These are phyloP conservation scores for Tethya wilhelma DNA, from an alignment of 37 sponge, comb jelly and placozoan genomes.

Conservation along the genomic window DNA sequence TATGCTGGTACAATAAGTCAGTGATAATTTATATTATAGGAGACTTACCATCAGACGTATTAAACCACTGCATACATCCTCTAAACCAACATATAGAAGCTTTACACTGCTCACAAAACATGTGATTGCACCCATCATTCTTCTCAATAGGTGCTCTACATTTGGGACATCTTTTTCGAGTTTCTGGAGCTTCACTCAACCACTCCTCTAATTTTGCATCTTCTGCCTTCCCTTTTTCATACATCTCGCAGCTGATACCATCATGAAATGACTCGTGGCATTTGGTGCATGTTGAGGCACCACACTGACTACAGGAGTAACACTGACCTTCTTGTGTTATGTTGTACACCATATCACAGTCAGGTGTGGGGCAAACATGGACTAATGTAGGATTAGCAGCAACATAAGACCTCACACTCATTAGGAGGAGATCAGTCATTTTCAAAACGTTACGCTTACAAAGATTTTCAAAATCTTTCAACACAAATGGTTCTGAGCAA, in stretches of 20 bases:
- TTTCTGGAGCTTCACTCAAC: constrained; percentile 36
- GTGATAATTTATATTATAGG: too few relatives aligned
- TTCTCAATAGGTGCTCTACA: constrained; percentile 78
- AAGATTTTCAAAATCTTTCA: constrained; percentile 72
- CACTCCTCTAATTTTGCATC: constrained; percentile 45
- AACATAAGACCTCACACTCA: constrained; percentile 29
- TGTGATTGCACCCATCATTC: constrained; percentile 49
- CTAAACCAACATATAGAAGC: too few relatives aligned
- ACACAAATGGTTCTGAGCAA: constrained; percentile 61
- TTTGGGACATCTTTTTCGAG: constrained; percentile 57
- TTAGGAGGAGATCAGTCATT: constrained; percentile 2
- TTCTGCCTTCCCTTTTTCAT: constrained; percentile 4
- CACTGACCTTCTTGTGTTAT: constrained; percentile 30
- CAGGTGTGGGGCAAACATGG: constrained; percentile 65
- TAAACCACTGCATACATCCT: too few relatives aligned
- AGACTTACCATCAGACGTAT: too few relatives aligned
- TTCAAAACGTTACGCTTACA: constrained; percentile 16
- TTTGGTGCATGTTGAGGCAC: constrained; percentile 45
- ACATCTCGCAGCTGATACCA: constrained; percentile 57
- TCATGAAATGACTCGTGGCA: constrained; percentile 67
- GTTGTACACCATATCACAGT: constrained; percentile 65
- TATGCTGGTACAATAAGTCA: too few relatives aligned
- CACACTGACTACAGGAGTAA: constrained; percentile 64
- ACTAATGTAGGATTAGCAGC: constrained; percentile 14
- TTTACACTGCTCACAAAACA: constrained; percentile 39